These are phyloP conservation scores for Procavia capensis DNA, from an alignment of 2,113 vertebrate genomes.

Conservation along the genomic window DNA sequence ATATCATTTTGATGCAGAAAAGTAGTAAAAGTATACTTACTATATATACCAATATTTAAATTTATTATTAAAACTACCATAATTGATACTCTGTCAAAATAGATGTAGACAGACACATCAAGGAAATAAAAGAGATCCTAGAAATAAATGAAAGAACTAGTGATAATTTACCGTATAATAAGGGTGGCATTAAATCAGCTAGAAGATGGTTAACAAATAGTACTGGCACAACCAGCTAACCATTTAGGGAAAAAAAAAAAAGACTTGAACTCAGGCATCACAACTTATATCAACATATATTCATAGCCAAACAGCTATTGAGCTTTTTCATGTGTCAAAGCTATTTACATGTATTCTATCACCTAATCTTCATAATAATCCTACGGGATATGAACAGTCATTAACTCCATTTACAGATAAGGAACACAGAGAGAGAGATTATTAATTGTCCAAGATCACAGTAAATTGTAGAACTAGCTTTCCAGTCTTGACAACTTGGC, in stretches of 20 bases:
- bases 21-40: neutral
- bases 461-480: neutral
- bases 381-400: neutral
- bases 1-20: neutral
- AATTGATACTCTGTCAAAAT: neutral
- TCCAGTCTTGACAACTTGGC: neutral
- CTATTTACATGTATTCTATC: neutral
- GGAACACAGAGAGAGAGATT: neutral
- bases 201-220: neutral
- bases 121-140: neutral
- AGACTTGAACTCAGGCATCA: neutral
- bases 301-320: neutral
- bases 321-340: neutral
- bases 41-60: neutral
- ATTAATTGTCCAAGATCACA: neutral
- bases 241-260: neutral
- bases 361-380: neutral
- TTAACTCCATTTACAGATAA: neutral
- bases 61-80: neutral
- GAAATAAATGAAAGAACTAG: neutral
- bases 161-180: neutral
- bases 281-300: neutral
- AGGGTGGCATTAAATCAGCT: neutral
- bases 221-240: neutral
- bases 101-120: neutral